These are phyloP conservation scores for Elaphurus davidianus DNA, from an alignment of 2,113 vertebrate species.

Conservation along the genomic window DNA sequence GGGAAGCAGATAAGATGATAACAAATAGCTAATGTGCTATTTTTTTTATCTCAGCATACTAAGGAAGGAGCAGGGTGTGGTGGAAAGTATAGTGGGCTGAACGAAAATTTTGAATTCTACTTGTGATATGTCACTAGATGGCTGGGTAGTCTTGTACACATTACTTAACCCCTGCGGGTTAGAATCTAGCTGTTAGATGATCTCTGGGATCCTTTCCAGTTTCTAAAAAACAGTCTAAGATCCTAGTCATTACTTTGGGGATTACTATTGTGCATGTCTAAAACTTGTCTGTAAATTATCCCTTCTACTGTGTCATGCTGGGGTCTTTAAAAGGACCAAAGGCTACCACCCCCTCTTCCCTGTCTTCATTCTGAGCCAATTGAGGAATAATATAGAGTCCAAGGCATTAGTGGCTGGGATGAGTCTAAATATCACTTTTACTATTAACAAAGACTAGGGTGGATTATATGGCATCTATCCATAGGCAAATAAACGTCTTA, in stretches of 20 bases:
- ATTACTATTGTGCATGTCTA: background rate
- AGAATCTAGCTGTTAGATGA: background rate
- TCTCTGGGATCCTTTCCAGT: background rate
- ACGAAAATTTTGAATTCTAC: constrained; percentile 25
- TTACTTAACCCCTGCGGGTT: background rate
- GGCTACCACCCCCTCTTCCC: background rate
- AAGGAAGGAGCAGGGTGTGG: constrained; percentile 22
- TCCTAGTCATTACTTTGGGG: background rate
- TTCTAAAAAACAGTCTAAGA: background rate
- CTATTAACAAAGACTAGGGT: background rate
- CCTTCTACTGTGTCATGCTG: background rate
- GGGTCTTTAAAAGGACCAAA: background rate
- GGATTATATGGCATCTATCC: background rate
- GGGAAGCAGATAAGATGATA: constrained; percentile 14
- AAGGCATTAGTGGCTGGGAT: background rate
- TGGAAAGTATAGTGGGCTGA: background rate
- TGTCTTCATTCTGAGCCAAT: background rate
- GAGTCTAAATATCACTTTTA: background rate
- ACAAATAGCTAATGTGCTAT: background rate
- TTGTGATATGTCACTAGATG: background rate
- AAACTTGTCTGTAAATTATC: background rate
- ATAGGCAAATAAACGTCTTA: background rate
- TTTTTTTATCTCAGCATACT: background rate
- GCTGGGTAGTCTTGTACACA: background rate
- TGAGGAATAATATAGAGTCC: background rate